Evolutionary conservation across 2,113 vertebrate species (phyloP), one percentile per base, ranked within the genome.

Genomic region (Hemicordylus capensis): DNA sequence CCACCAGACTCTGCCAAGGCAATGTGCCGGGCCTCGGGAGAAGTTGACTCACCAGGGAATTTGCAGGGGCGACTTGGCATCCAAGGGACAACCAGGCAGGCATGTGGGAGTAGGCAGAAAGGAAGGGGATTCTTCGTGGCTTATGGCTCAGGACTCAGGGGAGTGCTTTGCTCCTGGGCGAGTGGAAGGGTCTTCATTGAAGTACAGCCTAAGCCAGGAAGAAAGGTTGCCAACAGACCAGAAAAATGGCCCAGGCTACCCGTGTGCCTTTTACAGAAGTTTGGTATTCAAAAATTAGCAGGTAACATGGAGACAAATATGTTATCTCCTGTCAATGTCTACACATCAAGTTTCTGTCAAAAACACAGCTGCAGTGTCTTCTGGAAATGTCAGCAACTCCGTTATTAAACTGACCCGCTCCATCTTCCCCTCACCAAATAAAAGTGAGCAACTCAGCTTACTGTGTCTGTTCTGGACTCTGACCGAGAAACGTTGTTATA

Each of bases 1-100:
- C 58, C 59, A 73, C 31, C 14, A 1, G 24, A 24, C 1, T 54
- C 15, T 24, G 4, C 28, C 89, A 17, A 76, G 11, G 75, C 12
- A n/a, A 8, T 12, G 48, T 19, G 22, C 12, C 0, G 0, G 42
- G 59, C 0, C 44, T 64, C 79, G 63, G 12, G 12, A 31, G 1
- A 34, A 20, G 56, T 2, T 61, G 54, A 44, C 63, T 69, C 83
- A 59, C 24, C 10, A 0, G 17, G 34, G 12, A 24, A 46, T 5
- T 9, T 7, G 56, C 15, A n/a, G 2, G 8, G 56, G 31, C 22
- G 44, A 20, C 39, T 63, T 59, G 56, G 22, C 56, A 58, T 34
- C 59, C 34, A 10, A 8, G 10, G 4, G 9, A 15, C 34, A 54
- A 26, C n/a, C 15, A n/a, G 59, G 9, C 4, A 44, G 17, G 9